phyloP scores from a whole-genome alignment of 2,888 invertebrate genomes.

The Choreutis nemorana region DNA sequence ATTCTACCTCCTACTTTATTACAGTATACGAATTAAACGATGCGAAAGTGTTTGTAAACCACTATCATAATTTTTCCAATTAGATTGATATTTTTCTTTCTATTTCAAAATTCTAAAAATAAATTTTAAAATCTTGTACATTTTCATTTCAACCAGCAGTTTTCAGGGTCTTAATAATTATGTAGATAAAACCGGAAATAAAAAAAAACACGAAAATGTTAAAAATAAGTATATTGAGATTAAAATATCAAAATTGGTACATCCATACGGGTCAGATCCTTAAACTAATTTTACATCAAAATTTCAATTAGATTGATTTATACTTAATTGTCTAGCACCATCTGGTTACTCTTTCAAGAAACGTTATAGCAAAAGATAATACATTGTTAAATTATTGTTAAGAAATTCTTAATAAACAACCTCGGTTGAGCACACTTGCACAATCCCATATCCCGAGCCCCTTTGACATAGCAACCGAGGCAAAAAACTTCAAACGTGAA shows the following conservation, averaged over 20 bases:
- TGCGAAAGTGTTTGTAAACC: no score
- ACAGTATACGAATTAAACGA: no score
- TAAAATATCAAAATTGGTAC: slow-evolving; percentile 30
- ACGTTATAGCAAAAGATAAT: slow-evolving; percentile 7
- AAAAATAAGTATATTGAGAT: slow-evolving; percentile 46
- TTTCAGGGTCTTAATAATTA: no score
- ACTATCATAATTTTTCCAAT: no score
- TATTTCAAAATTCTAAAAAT: no score
- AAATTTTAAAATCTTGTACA: no score
- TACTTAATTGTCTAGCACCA: slow-evolving; percentile 42
- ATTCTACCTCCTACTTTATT: no score
- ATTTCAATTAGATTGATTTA: slow-evolving; percentile 19
- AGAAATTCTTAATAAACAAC: slow-evolving; percentile 18
- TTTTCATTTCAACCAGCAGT: no score
- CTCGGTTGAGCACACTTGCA: slow-evolving; percentile 39
- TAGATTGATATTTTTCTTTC: no score
- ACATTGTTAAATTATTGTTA: slow-evolving; percentile 4
- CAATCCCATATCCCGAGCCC: slow-evolving; percentile 29
- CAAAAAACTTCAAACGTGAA: no score
- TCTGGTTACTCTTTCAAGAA: slow-evolving; percentile 13
- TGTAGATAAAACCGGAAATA: no score
- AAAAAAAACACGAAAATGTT: slow-evolving; percentile 28
- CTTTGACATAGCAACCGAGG: slow-evolving; percentile 52
- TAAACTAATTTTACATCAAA: slow-evolving; percentile 30
- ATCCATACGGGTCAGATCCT: slow-evolving; percentile 30